phyloP scores from a whole-genome alignment of 2,113 vertebrate species.

The Scophthalmus maximus region DNA sequence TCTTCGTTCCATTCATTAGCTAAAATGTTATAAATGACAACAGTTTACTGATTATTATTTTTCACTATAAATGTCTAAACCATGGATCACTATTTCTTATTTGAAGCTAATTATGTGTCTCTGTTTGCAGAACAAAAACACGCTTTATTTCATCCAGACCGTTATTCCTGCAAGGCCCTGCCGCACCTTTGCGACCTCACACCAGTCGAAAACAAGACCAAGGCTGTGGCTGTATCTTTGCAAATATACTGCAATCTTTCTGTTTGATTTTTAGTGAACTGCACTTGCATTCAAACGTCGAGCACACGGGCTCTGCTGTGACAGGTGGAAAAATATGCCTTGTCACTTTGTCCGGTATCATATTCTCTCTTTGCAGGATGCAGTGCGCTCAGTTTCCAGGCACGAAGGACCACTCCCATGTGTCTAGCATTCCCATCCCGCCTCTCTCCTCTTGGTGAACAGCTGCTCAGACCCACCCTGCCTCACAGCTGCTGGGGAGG shows the following conservation, averaged over 20 bases:
- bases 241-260: no score
- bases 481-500: conserved; percentile 64
- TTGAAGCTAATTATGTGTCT: no score
- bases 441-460: conserved; percentile 56
- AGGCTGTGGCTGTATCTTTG: no score
- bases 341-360: conserved; percentile 48
- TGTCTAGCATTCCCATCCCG: conserved; percentile 66
- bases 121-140: no score
- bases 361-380: conserved; percentile 43
- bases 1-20: no score
- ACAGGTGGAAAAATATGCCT: conserved; percentile 45
- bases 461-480: conserved; percentile 71
- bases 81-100: not conserved
- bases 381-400: conserved; percentile 32
- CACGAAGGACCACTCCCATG: conserved; percentile 70
- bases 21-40: no score
- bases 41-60: not conserved
- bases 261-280: not conserved
- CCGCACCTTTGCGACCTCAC: no score
- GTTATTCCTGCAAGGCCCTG: no score
- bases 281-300: not conserved
- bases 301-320: not conserved
- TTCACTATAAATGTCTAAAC: no score
- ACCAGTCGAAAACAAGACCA: no score
- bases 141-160: no score